Base-by-base conservation (phyloP, 1,140 invertebrate species). In the Steinernema feltiae region DNA sequence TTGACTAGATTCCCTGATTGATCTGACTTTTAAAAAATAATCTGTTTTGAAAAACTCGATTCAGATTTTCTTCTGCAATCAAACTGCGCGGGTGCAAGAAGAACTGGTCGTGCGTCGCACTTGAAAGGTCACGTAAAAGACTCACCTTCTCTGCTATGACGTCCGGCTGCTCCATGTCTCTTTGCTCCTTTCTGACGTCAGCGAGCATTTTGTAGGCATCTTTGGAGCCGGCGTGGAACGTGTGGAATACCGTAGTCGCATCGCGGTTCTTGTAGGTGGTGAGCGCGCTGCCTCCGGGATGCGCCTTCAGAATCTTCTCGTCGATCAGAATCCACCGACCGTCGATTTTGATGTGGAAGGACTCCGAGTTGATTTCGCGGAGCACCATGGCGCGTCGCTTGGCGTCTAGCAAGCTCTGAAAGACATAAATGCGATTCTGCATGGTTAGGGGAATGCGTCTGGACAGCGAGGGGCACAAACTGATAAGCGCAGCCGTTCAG, bases 241-340 rank as follows among this genome's bases (percentile, higher is more conserved):
- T 81, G 69, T 85, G 84, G 63, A 86, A 86, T 30, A 82, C 79
- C 21, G 84, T 85, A 71, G 81, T 86, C 1, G 84, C 84, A 71
- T 85, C 84, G 70, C 74, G 76, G 72, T 85, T 81, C 31, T 77
- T 79, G 73, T 85, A 85, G 12, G 84, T 80, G 32, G 80, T 80
- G 48, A 85, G 82, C 15, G 85, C 84, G 70, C 71, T 79, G 30
- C 85, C 84, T 27, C 84, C 84, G 30, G 84, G 84, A 78, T 85
- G 84, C 15, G 72, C 31, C 21, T 41, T 75, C 18, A 85, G 48
- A 31, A 86, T 70, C 27, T 84, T 73, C 53, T 83, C 76, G 32
- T 82, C 78, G 71, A 85, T 78, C 32, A 69, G 30, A 24, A 86
- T 63, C 84, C 84, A 85, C 74, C 79, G 76, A n/a, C 83, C 85